Percentiles rank a stretch among this genome's conserved stretches.
These are phyloP conservation scores for Asbolus verrucosus DNA, from an alignment of 1,140 invertebrate species.

Conservation along the genomic window DNA sequence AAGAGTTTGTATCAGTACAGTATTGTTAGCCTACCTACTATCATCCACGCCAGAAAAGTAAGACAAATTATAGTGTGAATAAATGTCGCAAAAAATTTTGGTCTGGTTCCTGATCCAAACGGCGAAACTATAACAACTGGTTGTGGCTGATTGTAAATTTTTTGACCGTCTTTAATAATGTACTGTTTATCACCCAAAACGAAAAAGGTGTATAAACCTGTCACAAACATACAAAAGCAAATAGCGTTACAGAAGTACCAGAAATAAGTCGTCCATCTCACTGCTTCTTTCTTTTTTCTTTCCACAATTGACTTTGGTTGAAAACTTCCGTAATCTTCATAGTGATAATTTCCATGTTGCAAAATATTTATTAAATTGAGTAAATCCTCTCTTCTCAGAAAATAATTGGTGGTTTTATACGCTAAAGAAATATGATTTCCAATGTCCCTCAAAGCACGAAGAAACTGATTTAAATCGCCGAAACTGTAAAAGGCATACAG, in stretches of 20 bases:
- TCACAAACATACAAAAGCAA: slow-evolving; percentile 23
- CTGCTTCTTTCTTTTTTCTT: neutral
- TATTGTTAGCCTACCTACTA: slow-evolving; percentile 20
- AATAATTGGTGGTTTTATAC: slow-evolving; percentile 22
- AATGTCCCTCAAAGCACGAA: slow-evolving; percentile 22
- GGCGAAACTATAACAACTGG: slow-evolving; percentile 32
- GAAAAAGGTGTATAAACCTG: slow-evolving; percentile 2
- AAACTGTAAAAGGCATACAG: slow-evolving; percentile 10
- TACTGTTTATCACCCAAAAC: slow-evolving; percentile 20
- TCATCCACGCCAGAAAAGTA: slow-evolving; percentile 22
- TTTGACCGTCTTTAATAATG: neutral
- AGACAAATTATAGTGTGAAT: slow-evolving; percentile 9
- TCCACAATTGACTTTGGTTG: slow-evolving; percentile 10
- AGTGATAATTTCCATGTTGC: slow-evolving; percentile 8
- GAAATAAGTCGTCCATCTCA: slow-evolving; percentile 26
- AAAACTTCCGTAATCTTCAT: slow-evolving; percentile 5
- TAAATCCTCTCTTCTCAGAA: neutral
- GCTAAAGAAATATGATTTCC: slow-evolving; percentile 14
- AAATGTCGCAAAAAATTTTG: slow-evolving; percentile 15
- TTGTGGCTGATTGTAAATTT: slow-evolving; percentile 10
- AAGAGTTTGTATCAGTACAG: too few species aligned
- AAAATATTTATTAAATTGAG: slow-evolving; percentile 2
- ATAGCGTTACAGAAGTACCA: slow-evolving; percentile 13
- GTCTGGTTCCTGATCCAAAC: slow-evolving; percentile 16
- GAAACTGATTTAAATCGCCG: slow-evolving; percentile 8